Percentiles rank a stretch among this genome's conserved stretches.
These are phyloP conservation scores for Zoanthus sociatus DNA, from an alignment of 92 coral and sea anemone genomes.

Conservation along the genomic window DNA sequence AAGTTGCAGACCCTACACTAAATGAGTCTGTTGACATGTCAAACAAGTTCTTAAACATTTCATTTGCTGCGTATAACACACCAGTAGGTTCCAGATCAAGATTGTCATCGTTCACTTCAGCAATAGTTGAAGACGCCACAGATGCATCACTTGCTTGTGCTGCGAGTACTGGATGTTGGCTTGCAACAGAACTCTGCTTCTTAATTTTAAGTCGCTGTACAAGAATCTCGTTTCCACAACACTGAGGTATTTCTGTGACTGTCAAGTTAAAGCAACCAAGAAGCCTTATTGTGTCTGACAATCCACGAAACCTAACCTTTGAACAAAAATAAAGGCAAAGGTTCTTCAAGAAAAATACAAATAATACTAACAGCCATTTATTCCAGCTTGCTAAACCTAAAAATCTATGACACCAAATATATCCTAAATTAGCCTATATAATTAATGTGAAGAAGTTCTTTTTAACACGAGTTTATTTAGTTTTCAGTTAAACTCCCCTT, in stretches of 20 bases:
- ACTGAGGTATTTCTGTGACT: slow-evolving; percentile 60
- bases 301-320: slow-evolving; percentile 92
- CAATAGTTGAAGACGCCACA: slow-evolving; percentile 65
- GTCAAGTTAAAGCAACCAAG: slow-evolving; percentile 86
- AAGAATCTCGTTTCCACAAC: slow-evolving; percentile 51
- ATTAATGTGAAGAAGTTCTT: too few relatives aligned
- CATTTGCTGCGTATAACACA: slow-evolving; percentile 83
- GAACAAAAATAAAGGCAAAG: not conserved
- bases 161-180: slow-evolving; percentile 67
- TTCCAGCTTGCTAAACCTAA: too few relatives aligned
- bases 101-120: slow-evolving; percentile 53
- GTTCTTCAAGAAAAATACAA: too few relatives aligned
- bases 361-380: too few relatives aligned
- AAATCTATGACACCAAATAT: too few relatives aligned
- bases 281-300: slow-evolving; percentile 92
- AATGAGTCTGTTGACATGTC: slow-evolving; percentile 98
- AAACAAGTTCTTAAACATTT: slow-evolving; percentile 87
- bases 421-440: too few relatives aligned
- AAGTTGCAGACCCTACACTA: slow-evolving; percentile 69
- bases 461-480: too few relatives aligned
- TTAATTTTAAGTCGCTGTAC: slow-evolving; percentile 38
- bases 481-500: too few relatives aligned
- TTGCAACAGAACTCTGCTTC: slow-evolving; percentile 51
- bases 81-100: slow-evolving; percentile 68
- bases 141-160: slow-evolving; percentile 65